phyloP scores from a whole-genome alignment of 1,140 invertebrate genomes.

The Drosophila guanche region DNA sequence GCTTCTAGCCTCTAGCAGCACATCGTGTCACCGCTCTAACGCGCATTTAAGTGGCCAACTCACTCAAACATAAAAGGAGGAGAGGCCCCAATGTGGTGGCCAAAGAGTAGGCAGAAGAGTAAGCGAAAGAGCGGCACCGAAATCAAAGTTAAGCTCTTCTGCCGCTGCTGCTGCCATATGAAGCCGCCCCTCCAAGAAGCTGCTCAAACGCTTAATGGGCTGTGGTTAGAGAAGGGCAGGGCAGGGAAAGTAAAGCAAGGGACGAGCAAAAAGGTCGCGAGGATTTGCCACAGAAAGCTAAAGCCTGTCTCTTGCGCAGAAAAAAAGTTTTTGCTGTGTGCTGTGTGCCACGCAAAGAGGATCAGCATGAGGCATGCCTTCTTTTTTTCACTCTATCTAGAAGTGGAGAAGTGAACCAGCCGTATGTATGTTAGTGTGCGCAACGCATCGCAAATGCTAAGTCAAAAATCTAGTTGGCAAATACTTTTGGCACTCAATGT shows the following conservation, averaged over 20 bases:
- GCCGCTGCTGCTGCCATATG: slow-evolving; percentile 30
- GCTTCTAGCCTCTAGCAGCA: slow-evolving; percentile 28
- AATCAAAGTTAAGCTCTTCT: slow-evolving; percentile 45
- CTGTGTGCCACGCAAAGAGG: slow-evolving; percentile 36
- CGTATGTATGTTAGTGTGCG: not conserved
- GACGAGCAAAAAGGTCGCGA: slow-evolving; percentile 24
- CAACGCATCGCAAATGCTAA: slow-evolving; percentile 56
- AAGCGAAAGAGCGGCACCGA: slow-evolving; percentile 9
- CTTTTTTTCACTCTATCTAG: slow-evolving; percentile 6
- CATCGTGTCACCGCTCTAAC: slow-evolving; percentile 61
- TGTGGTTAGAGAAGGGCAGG: slow-evolving; percentile 39
- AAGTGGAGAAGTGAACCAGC: too few relatives aligned
- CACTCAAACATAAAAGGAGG: slow-evolving; percentile 27
- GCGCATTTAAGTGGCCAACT: slow-evolving; percentile 75
- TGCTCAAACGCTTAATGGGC: slow-evolving; percentile 47
- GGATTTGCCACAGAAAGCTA: slow-evolving; percentile 37
- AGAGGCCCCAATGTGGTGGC: slow-evolving; percentile 50
- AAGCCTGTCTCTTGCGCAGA: slow-evolving; percentile 15
- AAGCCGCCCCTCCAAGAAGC: slow-evolving; percentile 37
- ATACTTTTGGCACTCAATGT: slow-evolving; percentile 62
- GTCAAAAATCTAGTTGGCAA: slow-evolving; percentile 80
- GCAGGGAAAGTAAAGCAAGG: too few relatives aligned
- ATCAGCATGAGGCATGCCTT: slow-evolving; percentile 41
- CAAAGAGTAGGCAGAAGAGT: slow-evolving; percentile 33
- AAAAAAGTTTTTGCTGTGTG: not conserved